Conservation (phyloP, 2,113 vertebrate species). For the Penelope pileata region DNA sequence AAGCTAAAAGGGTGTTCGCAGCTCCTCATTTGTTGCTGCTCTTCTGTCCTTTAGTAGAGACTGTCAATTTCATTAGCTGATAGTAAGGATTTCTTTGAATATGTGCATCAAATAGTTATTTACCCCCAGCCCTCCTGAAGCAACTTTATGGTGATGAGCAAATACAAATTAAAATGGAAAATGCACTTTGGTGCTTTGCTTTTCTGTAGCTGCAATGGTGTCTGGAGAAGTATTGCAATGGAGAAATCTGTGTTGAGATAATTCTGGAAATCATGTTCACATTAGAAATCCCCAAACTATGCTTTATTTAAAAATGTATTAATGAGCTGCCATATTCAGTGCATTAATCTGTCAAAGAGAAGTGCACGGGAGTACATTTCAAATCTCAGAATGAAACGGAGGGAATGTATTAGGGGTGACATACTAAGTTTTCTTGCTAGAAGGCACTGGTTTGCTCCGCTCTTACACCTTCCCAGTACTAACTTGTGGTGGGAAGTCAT, state of each 20-base stretch:
- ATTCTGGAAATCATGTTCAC: conserved; percentile 57
- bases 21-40: background rate
- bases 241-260: conserved; percentile 39
- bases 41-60: background rate
- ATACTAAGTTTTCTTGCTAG: background rate
- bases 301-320: conserved; percentile 63
- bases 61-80: conserved; percentile 51
- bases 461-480: background rate
- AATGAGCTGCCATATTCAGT: conserved; percentile 28
- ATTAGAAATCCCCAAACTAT: conserved; percentile 48
- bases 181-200: conserved; percentile 36
- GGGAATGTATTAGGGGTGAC: background rate
- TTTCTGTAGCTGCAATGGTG: conserved; percentile 26
- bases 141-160: conserved; percentile 45
- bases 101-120: conserved; percentile 2
- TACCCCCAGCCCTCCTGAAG: background rate
- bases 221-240: conserved; percentile 31
- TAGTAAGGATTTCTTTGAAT: conserved; percentile 47
- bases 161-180: conserved; percentile 66
- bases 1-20: background rate
- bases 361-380: conserved; percentile 22
- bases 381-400: background rate
- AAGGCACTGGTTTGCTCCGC: background rate
- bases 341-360: conserved; percentile 52
- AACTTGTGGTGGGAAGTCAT: background rate